A percentile compares a stretch with the other conserved stretches of the same genome.
Conservation (phyloP, 1,140 invertebrate genomes). For the Aphelinus atriplicis region DNA sequence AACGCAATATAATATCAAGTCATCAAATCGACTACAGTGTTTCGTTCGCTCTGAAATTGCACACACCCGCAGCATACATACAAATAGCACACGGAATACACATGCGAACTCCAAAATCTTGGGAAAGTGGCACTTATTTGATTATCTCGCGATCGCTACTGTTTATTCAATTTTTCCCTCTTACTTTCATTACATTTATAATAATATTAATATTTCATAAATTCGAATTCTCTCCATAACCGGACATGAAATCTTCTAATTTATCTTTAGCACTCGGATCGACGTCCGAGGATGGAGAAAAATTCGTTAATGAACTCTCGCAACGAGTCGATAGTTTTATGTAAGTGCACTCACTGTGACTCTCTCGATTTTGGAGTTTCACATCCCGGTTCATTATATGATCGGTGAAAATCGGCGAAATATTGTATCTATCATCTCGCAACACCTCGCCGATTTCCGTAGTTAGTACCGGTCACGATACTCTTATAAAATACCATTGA, state of each 20-base stretch:
- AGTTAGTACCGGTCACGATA: slow-evolving; percentile 4
- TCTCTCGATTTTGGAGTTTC: slow-evolving; percentile 23
- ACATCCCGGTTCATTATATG: slow-evolving; percentile 18
- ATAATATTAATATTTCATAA: background rate
- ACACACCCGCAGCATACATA: background rate
- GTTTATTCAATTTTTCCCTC: slow-evolving; percentile 1
- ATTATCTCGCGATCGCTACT: slow-evolving; percentile 21
- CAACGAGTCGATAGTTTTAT: background rate
- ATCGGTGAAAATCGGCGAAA: background rate
- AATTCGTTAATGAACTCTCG: too few relatives aligned
- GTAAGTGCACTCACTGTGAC: slow-evolving; percentile 21
- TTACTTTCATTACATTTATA: slow-evolving; percentile 4
- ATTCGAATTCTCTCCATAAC: background rate
- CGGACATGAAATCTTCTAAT: background rate
- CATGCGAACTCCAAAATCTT: slow-evolving; percentile 26
- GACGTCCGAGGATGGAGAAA: too few relatives aligned
- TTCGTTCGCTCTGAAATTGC: background rate
- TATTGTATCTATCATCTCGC: background rate
- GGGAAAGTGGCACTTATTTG: slow-evolving; percentile 30
- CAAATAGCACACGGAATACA: background rate
- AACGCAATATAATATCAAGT: slow-evolving; percentile 1
- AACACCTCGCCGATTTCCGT: background rate
- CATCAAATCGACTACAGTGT: background rate
- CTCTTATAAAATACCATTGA: background rate
- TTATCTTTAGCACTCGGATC: too few relatives aligned